These are phyloP conservation scores for Rugalucina vietnamica DNA, from an alignment of 2,888 invertebrate genomes.

Conservation along the genomic window DNA sequence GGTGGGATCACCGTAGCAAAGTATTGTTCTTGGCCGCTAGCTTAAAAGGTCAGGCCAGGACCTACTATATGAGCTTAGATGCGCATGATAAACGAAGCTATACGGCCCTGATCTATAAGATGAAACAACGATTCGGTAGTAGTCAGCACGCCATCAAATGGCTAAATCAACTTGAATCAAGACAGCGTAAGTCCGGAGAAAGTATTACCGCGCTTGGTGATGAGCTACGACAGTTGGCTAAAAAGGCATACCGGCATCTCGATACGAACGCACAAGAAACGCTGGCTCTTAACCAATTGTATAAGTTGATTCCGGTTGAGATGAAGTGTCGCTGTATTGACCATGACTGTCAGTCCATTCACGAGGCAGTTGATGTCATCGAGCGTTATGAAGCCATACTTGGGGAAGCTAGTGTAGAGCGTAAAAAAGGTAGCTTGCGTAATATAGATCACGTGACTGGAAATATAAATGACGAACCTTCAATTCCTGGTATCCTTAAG, in stretches of 20 bases:
- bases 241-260: constrained; percentile 38
- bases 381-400: no score
- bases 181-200: background rate
- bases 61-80: background rate
- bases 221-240: constrained; percentile 14
- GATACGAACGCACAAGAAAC: constrained; percentile 48
- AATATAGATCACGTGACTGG: background rate
- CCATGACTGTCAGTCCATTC: constrained; percentile 41
- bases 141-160: background rate
- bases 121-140: background rate
- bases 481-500: background rate
- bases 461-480: background rate
- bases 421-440: background rate
- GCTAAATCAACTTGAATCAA: background rate
- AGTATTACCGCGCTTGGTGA: background rate
- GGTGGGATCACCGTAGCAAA: no score
- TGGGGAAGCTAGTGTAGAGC: constrained; percentile 5
- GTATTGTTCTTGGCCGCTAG: no score
- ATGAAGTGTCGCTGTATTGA: constrained; percentile 60
- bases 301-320: constrained; percentile 44
- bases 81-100: background rate
- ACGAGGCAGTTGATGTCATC: no score
- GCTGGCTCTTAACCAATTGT: constrained; percentile 48
- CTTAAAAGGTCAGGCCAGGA: background rate
- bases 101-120: background rate